Base-by-base conservation (phyloP, 2,113 vertebrate genomes). In the Vulpes ferrilata region DNA sequence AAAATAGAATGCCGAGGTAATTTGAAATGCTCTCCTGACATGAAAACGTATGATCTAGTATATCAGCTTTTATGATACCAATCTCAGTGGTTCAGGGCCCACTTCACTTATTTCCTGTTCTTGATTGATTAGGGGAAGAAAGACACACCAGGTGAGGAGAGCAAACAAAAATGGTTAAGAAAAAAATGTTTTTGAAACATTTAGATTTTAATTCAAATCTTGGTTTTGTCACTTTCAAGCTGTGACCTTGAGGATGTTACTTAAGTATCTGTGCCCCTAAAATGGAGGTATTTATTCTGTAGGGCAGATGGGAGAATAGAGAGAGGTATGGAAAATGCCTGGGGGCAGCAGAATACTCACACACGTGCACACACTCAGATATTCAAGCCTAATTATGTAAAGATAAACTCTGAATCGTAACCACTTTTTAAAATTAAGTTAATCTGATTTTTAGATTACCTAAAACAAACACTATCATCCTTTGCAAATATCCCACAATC, bases 401-500 rank as follows among this genome's bases (percentile, higher is more conserved):
- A 48, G 17, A 88, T 64, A 96, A 88, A 82, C n/a, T 90, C 11
- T 89, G 12, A 90, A 69, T 35, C 67, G 32, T 35, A 81, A 87
- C 48, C 16, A 69, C 27, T 69, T 59, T 67, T 67, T 60, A 62
- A 82, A 93, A 97, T 20, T 15, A 62, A 22, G 32, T 95, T 73
- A 73, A 97, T 59, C 13, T 85, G 15, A 92, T 16, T 69, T 84
- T 84, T 80, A 94, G 57, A 2, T 80, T 80, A 81, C 20, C n/a
- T 80, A 78, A 69, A 82, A 87, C 23, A 30, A 91, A 86, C 7
- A 67, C 3, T 43, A 43, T 57, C 27, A 86, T 43, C 74, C 86
- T n/a, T 93, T 89, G 87, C 35, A 85, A 85, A 73, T 38, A 95
- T n/a, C 11, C 19, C 48, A 27, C 81, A 95, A 85, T 65, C n/a